A percentile compares a stretch with the other conserved stretches of the same genome.
Evolutionary conservation across 2,888 invertebrate species (phyloP).

Genomic region (Eilema caniola): DNA sequence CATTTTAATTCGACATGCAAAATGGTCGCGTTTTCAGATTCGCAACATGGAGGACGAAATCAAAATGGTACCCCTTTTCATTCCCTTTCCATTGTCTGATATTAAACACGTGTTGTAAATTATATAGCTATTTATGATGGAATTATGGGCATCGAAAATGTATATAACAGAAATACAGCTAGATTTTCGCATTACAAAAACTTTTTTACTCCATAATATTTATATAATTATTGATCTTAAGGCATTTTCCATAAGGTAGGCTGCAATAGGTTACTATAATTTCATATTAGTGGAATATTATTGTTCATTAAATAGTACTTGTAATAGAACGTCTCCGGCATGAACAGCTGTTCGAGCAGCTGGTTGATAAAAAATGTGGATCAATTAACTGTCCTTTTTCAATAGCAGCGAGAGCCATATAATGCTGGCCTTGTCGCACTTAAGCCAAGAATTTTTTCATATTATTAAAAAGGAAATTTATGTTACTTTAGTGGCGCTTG

Average conservation of each 20-base stretch:
- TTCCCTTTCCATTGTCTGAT: constrained; percentile 65
- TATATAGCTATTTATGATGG: not conserved
- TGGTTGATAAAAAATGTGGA: constrained; percentile 82
- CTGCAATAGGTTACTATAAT: not conserved
- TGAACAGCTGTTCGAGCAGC: constrained; percentile 86
- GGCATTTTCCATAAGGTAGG: not conserved
- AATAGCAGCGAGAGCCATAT: constrained; percentile 62
- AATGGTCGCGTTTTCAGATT: constrained; percentile 79
- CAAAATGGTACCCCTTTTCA: constrained; percentile 85
- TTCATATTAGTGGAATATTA: not conserved
- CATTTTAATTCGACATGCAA: constrained; percentile 58
- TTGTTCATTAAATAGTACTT: constrained; percentile 16
- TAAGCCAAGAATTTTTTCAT: constrained; percentile 38
- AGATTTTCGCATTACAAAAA: not conserved
- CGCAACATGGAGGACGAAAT: constrained; percentile 86
- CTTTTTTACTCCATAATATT: not conserved
- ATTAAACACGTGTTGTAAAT: constrained; percentile 57
- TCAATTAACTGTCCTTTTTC: constrained; percentile 77
- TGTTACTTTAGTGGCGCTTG: not conserved
- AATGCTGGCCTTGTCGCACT: constrained; percentile 70
- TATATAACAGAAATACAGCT: not conserved
- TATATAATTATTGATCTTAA: not conserved
- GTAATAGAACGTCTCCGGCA: constrained; percentile 67
- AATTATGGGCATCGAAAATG: not conserved
- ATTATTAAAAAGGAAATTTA: not conserved